Evolutionary conservation across 2,113 vertebrate genomes (phyloP).

Genomic region (Spizaetus ornatus): DNA sequence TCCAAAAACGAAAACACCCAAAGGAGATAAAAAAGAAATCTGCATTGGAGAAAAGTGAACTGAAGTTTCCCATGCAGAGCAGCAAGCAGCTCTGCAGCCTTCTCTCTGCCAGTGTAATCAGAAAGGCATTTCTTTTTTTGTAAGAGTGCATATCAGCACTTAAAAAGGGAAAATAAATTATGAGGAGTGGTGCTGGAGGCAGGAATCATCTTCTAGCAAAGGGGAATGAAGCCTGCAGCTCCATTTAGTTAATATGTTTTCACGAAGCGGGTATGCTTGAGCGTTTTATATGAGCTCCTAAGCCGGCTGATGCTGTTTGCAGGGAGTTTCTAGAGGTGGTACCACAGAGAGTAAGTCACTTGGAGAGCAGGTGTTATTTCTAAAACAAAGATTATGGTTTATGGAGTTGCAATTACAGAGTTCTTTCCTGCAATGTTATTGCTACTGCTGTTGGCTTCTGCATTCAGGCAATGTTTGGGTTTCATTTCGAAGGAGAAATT

Average conservation of each 20-base stretch:
- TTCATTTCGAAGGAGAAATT: slow-evolving; percentile 27
- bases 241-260: slow-evolving; percentile 44
- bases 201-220: slow-evolving; percentile 25
- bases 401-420: slow-evolving; percentile 25
- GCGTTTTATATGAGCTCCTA: slow-evolving; percentile 3
- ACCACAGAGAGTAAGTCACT: neutral
- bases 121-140: slow-evolving; percentile 36
- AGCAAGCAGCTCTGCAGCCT: neutral
- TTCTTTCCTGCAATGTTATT: slow-evolving; percentile 19
- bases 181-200: slow-evolving; percentile 28
- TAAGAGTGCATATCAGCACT: slow-evolving; percentile 42
- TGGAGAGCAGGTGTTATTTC: slow-evolving; percentile 52
- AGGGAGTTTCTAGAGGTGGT: slow-evolving; percentile 18
- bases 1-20: neutral
- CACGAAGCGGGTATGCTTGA: neutral
- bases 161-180: slow-evolving; percentile 59
- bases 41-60: neutral
- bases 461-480: slow-evolving; percentile 40
- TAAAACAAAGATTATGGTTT: slow-evolving; percentile 57
- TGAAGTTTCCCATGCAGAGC: neutral
- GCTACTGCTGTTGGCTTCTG: neutral
- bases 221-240: slow-evolving; percentile 35
- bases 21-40: slow-evolving; percentile 23
- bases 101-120: slow-evolving; percentile 3
- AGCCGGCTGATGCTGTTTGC: neutral